Conservation (phyloP, 2,113 vertebrate genomes). For the Melanotaenia duboulayi region DNA sequence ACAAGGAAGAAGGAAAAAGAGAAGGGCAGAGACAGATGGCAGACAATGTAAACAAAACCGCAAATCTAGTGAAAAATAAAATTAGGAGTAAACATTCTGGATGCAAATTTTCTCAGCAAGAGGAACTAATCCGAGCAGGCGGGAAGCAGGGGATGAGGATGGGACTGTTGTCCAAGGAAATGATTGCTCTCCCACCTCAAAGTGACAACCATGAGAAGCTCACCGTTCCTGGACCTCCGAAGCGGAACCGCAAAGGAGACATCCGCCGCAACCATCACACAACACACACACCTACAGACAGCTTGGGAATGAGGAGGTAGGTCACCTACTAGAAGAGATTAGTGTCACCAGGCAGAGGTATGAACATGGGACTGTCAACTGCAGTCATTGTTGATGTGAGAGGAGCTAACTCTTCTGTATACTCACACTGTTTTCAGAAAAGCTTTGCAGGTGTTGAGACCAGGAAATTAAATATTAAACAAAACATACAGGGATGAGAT, state of each 20-base stretch:
- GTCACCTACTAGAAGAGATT: constrained; percentile 77
- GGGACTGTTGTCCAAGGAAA: constrained; percentile 79
- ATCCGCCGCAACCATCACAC: constrained; percentile 54
- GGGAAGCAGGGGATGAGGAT: constrained; percentile 72
- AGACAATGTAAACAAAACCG: constrained; percentile 40
- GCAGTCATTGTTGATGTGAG: constrained; percentile 54
- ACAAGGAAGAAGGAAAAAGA: constrained; percentile 39
- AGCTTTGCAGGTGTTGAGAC: not conserved
- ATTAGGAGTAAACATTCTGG: constrained; percentile 65
- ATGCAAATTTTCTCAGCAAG: constrained; percentile 77
- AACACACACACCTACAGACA: constrained; percentile 44
- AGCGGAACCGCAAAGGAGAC: constrained; percentile 78
- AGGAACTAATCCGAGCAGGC: constrained; percentile 80
- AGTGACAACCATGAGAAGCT: constrained; percentile 83
- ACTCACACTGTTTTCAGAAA: constrained; percentile 18
- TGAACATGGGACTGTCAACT: constrained; percentile 65
- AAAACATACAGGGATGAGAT: not conserved
- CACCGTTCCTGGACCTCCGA: constrained; percentile 74
- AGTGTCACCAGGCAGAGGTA: constrained; percentile 73
- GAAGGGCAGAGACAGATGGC: constrained; percentile 45
- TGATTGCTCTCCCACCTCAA: constrained; percentile 78
- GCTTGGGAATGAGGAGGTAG: constrained; percentile 65
- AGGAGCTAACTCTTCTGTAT: constrained; percentile 38
- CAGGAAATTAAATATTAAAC: constrained; percentile 6
- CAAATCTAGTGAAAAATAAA: constrained; percentile 44